Evolutionary conservation across 1,140 invertebrate genomes (phyloP), one percentile per base, ranked within the genome.

Genomic region (Pomacea maculata): DNA sequence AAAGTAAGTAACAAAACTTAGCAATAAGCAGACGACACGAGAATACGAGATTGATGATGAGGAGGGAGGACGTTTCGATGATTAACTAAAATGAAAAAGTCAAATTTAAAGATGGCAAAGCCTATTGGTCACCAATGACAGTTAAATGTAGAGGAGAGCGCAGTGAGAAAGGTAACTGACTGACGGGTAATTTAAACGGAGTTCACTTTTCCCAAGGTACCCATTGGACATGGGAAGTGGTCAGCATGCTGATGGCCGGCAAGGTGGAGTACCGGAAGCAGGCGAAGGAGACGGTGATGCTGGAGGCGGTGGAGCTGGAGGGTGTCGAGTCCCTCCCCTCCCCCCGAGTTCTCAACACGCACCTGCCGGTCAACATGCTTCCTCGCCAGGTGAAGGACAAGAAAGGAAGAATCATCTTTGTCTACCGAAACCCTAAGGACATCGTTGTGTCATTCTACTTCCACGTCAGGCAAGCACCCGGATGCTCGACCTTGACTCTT

Each of bases 391-490:
- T 82, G 3, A 67, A 81, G 17, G 80, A 83, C 14, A 84, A 84
- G 72, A 80, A 81, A 29, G 64, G 54, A 25, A 84, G 85, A 70
- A 81, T 85, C 6, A 72, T 87, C 29, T 61, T 61, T n/a, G 61
- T 84, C 10, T 65, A 79, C 55, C 75, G 85, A 67, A 86, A 86
- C 64, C 83, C 84, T 0, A 86, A 86, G 82, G 85, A 86, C 80
- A 64, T 80, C 1, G 71, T 63, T 1, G 84, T 86, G 52, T 86
- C 85, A 5, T 52, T 72, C 25, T 86, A 70, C 68, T 74, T 80
- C 55, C 79, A 80, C 67, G 57, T 70, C 6, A 82, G 72, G 8
- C 67, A 63, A 17, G 57, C 74, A n/a, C 52, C 11, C 15, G 34
- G 17, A 25, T 0, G 2, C 17, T 73, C 54, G 17, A 25, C 34